Conservation (phyloP, 1,140 invertebrate species). For the Battus philenor region DNA sequence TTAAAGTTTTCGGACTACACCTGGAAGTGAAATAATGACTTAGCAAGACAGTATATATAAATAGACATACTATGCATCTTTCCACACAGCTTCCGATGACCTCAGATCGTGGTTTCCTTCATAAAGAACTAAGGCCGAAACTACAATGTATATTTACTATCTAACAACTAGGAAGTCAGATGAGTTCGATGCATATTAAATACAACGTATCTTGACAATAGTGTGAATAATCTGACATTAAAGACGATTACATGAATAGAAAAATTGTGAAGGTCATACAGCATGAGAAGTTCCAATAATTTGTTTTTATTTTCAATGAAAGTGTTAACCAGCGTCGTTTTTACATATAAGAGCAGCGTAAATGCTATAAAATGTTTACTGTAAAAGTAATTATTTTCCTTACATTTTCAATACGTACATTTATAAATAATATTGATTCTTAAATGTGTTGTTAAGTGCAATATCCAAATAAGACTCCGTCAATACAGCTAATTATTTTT, state of each 20-base stretch:
- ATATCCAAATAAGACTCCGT: too few relatives aligned
- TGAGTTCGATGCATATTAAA: conserved; percentile 7
- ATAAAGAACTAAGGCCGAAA: conserved; percentile 1
- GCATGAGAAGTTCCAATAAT: too few relatives aligned
- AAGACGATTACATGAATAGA: background rate
- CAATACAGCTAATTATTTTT: too few relatives aligned
- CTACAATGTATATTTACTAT: background rate
- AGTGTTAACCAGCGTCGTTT: background rate
- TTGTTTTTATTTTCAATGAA: too few relatives aligned
- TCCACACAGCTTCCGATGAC: conserved; percentile 5
- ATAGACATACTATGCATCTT: conserved; percentile 3
- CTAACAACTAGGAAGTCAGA: conserved; percentile 12
- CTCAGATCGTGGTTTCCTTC: background rate
- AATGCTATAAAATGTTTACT: too few relatives aligned
- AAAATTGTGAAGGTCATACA: background rate
- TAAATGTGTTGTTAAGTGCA: too few relatives aligned
- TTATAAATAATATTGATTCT: too few relatives aligned
- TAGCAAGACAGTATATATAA: too few relatives aligned
- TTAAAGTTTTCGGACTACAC: background rate
- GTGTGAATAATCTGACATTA: conserved; percentile 15
- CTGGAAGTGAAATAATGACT: conserved; percentile 3
- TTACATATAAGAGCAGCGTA: too few relatives aligned
- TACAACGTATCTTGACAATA: conserved; percentile 1
- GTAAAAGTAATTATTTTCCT: too few relatives aligned
- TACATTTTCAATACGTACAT: too few relatives aligned